Percentiles rank a stretch among this genome's conserved stretches.
These are phyloP conservation scores for Sebastes minor DNA, from an alignment of 2,797 vertebrate genomes.

Conservation along the genomic window DNA sequence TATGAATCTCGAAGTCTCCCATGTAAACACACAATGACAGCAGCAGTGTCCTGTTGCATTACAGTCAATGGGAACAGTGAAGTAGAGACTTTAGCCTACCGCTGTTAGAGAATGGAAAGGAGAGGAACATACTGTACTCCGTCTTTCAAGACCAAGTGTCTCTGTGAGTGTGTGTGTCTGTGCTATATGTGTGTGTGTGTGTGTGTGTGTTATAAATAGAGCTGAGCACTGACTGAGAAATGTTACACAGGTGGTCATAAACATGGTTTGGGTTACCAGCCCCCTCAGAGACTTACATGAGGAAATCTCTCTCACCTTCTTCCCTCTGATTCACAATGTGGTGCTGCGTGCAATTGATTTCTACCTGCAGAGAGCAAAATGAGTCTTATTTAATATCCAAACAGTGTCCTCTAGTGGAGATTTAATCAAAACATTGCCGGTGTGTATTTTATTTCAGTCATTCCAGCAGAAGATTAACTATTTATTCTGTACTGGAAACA, in stretches of 20 bases:
- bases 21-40: neutral
- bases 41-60: neutral
- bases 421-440: neutral
- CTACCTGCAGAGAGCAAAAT: neutral
- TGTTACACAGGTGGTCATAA: slow-evolving; percentile 56
- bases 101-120: slow-evolving; percentile 1
- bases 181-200: slow-evolving; percentile 20
- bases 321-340: neutral
- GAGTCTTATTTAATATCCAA: neutral
- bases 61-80: neutral
- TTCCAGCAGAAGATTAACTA: neutral
- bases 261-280: slow-evolving; percentile 59
- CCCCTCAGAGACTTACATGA: neutral
- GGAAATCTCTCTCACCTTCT: neutral
- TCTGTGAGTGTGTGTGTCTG: slow-evolving; percentile 19
- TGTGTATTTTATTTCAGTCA: neutral
- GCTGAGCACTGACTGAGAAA: slow-evolving; percentile 44
- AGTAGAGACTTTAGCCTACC: slow-evolving; percentile 6
- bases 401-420: slow-evolving; percentile 51
- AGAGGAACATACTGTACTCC: neutral
- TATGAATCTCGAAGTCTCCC: neutral
- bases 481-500: neutral
- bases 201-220: slow-evolving; percentile 70
- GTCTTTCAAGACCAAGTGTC: slow-evolving; percentile 29
- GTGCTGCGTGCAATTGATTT: neutral